Conservation (phyloP, 2,888 invertebrate species). For the Nasonovia ribisnigri region DNA sequence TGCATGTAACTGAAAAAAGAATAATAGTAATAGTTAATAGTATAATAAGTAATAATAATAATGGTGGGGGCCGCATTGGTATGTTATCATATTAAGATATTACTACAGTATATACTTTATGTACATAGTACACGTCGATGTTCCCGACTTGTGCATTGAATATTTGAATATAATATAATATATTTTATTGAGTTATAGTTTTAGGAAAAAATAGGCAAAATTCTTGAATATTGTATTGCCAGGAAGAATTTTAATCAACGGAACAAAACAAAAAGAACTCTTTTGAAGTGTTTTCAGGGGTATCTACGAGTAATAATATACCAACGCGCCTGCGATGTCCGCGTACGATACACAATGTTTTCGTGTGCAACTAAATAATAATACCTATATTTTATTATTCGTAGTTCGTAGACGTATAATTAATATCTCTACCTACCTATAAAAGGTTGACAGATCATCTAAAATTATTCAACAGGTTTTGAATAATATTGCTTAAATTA, state of each 20-base stretch:
- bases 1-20: too few species aligned
- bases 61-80: too few species aligned
- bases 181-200: too few species aligned
- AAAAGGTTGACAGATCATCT: slow-evolving; percentile 13
- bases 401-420: not conserved
- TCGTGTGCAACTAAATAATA: not conserved
- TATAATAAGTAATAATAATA: too few species aligned
- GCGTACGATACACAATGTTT: not conserved
- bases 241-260: not conserved
- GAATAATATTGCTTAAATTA: slow-evolving; percentile 3
- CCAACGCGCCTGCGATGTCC: not conserved
- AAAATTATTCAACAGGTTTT: slow-evolving; percentile 32
- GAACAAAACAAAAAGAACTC: not conserved
- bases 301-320: not conserved
- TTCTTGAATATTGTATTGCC: not conserved
- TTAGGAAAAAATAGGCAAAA: not conserved
- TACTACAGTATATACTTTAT: too few species aligned
- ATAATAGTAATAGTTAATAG: too few species aligned
- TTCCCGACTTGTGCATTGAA: too few species aligned
- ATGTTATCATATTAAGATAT: too few species aligned
- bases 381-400: not conserved
- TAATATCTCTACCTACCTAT: not conserved
- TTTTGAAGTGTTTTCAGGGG: not conserved
- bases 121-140: too few species aligned
- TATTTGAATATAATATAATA: too few species aligned